Base-by-base conservation (phyloP, 2,797 vertebrate species). In the Chaetodon trifasciatus region DNA sequence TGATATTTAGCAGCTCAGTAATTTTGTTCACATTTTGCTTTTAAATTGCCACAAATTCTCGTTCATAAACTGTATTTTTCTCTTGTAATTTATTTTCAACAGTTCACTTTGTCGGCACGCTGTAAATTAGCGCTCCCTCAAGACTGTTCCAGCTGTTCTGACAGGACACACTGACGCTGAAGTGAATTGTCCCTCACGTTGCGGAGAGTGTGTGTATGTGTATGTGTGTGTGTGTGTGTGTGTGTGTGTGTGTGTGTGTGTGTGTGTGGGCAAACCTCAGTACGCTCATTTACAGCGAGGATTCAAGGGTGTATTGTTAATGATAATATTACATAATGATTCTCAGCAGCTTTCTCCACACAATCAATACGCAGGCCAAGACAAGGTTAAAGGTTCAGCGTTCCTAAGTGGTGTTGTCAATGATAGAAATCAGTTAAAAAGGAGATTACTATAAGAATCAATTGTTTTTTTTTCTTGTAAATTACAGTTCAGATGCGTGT, bases 401-500 rank as follows among this genome's bases (percentile, higher is more conserved):
- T 78, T 76, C 68, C 71, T 78, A 83, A 92, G 64, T 78, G 78
- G 19, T 49, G 55, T n/a, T 83, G 86, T 90, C 85, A 83, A 4
- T 76, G 77, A 84, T 76, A 82, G 79, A 85, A 86, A 90, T 83
- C 8, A 83, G 68, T 81, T 88, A 68, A 85, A 88, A 70, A 74
- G 49, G 52, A 76, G 66, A 89, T 85, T 86, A 78, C 28, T 39
- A 57, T 9, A 64, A 74, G 81, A 84, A 84, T 90, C 88, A 35
- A 86, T 92, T n/a, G 81, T 87, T 70, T 77, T 64, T n/a, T 61
- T 80, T 72, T 44, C 52, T 83, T 78, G 47, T 55, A 76, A 68
- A 80, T 79, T 65, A 83, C 77, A 60, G 8, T 70, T 44, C 24
- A 39, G 58, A 56, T 72, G 58, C 68, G 63, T 71, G 70, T 73